Conservation (phyloP, 2,888 invertebrate genomes). For the Polymixis flavicincta region DNA sequence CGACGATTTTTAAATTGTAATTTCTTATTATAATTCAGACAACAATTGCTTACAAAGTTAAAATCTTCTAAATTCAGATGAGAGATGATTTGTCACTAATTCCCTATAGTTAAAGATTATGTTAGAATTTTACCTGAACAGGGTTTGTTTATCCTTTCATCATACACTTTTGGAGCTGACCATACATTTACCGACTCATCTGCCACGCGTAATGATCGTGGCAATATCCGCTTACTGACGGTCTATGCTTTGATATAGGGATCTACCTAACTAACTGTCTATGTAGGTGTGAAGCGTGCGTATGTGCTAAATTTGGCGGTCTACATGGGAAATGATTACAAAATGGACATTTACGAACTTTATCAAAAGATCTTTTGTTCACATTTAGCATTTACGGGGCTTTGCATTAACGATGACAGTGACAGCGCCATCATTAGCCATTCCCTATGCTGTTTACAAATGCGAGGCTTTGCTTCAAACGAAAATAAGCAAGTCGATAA, state of each 20-base stretch:
- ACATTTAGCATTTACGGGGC: constrained; percentile 19
- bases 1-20: no score
- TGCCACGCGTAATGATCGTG: constrained; percentile 29
- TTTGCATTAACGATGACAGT: constrained; percentile 27
- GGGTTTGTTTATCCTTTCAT: background rate
- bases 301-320: constrained; percentile 2
- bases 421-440: background rate
- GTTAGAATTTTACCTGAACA: no score
- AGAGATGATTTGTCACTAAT: background rate
- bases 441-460: background rate
- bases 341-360: constrained; percentile 44
- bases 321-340: constrained; percentile 35
- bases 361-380: constrained; percentile 41
- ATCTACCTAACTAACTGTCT: background rate
- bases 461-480: background rate
- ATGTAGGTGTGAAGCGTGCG: background rate
- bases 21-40: background rate
- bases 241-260: background rate
- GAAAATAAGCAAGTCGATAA: background rate
- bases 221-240: constrained; percentile 34
- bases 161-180: background rate
- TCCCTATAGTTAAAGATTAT: background rate
- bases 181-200: constrained; percentile 13
- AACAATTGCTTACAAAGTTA: background rate
- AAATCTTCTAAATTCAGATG: background rate